Conservation (phyloP, 1,140 invertebrate genomes). For the Micrasema minimum region DNA sequence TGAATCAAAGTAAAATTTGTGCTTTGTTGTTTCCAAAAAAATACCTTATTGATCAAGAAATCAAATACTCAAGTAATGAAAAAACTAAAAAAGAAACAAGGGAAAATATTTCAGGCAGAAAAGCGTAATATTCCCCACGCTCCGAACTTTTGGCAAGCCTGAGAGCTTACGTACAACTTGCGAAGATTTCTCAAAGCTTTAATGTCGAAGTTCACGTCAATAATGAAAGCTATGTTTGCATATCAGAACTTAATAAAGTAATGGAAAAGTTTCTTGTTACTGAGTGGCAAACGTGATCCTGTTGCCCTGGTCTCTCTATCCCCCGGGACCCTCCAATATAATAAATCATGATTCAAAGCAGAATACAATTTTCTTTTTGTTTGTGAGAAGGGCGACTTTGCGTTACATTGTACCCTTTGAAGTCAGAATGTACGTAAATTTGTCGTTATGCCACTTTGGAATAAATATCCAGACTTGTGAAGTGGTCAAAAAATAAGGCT, state of each 20-base stretch:
- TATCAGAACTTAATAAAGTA: conserved; percentile 52
- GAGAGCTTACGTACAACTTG: conserved; percentile 41
- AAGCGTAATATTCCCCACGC: conserved; percentile 13
- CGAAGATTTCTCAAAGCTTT: conserved; percentile 36
- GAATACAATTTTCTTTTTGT: not conserved
- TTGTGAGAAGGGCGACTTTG: not conserved
- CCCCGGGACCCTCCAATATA: conserved; percentile 5
- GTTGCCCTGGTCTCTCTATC: not conserved
- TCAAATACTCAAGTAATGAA: conserved; percentile 8
- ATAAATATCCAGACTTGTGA: no score
- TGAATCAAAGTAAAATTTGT: no score
- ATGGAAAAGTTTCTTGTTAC: conserved; percentile 44
- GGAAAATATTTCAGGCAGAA: conserved; percentile 3
- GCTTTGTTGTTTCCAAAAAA: no score
- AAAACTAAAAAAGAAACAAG: conserved; percentile 3
- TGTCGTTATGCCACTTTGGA: no score
- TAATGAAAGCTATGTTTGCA: conserved; percentile 48
- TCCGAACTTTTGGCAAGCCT: conserved; percentile 9
- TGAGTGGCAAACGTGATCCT: conserved; percentile 23
- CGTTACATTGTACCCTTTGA: not conserved
- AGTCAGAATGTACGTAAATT: no score
- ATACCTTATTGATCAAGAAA: no score
- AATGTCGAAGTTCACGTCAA: conserved; percentile 51
- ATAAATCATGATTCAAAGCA: conserved; percentile 23
- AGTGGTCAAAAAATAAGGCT: no score